Evolutionary conservation across 2,888 invertebrate species (phyloP).

Genomic region (Drosophila parthenogenetica): DNA sequence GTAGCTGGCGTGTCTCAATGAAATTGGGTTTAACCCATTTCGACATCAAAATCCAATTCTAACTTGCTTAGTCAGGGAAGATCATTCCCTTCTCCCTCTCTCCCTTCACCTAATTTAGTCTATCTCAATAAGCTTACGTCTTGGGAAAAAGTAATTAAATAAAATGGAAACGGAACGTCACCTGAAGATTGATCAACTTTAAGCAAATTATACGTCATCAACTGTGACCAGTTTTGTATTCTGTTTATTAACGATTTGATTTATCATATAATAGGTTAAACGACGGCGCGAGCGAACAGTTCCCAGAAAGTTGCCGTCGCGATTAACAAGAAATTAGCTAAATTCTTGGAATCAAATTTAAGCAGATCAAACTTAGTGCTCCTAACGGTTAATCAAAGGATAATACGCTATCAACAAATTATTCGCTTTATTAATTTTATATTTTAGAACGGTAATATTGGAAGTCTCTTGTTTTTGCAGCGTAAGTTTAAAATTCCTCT

Average conservation of each 20-base stretch:
- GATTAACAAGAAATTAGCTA: constrained; percentile 17
- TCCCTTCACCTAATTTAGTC: no score
- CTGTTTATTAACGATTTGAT: not conserved
- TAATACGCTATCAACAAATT: not conserved
- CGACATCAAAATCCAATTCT: constrained; percentile 12
- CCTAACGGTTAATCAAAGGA: not conserved
- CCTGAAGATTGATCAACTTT: not conserved
- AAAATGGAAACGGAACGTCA: constrained; percentile 28
- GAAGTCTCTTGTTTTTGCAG: not conserved
- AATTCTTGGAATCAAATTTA: constrained; percentile 17
- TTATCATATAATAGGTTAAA: constrained; percentile 22
- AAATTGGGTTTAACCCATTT: constrained; percentile 52
- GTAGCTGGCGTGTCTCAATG: constrained; percentile 43
- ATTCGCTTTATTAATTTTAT: not conserved
- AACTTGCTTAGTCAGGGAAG: constrained; percentile 29
- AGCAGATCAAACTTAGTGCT: not conserved
- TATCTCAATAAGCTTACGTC: constrained; percentile 17
- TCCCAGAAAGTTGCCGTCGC: constrained; percentile 28
- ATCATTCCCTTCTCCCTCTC: not conserved
- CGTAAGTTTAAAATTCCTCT: not conserved
- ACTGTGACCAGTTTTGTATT: constrained; percentile 15
- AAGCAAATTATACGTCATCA: constrained; percentile 20
- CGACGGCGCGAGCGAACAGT: constrained; percentile 23
- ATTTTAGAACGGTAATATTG: not conserved
- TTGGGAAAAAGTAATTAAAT: constrained; percentile 60